Evolutionary conservation across 2,113 vertebrate species (phyloP).

Genomic region (Bos indicus): DNA sequence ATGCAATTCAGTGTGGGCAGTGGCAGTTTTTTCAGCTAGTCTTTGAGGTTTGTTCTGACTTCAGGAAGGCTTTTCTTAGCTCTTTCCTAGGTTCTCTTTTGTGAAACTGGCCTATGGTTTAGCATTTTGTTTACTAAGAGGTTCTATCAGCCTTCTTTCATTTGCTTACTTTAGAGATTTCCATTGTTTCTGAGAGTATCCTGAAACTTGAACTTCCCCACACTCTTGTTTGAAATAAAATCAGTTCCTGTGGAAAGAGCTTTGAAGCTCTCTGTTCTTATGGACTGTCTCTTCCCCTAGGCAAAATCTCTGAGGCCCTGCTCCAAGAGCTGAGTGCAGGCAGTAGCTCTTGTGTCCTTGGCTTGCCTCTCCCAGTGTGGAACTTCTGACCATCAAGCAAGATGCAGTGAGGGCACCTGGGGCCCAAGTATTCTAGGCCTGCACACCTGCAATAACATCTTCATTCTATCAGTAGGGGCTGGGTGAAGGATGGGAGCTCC

Average conservation of each 20-base stretch:
- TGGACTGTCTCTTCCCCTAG: not conserved
- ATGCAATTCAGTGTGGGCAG: not conserved
- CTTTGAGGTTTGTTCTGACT: not conserved
- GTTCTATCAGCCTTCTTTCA: not conserved
- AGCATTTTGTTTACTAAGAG: not conserved
- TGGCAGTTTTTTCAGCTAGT: not conserved
- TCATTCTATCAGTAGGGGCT: not conserved
- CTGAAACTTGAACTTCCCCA: not conserved
- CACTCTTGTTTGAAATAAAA: not conserved
- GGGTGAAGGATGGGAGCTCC: not conserved
- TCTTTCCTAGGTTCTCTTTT: not conserved
- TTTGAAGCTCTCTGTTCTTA: not conserved
- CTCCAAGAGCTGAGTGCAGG: not conserved
- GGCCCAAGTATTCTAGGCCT: not conserved
- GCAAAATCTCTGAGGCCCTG: not conserved
- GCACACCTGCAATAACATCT: not conserved
- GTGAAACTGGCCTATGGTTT: not conserved
- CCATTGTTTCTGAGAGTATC: not conserved
- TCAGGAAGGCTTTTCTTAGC: not conserved
- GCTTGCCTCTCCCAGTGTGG: not conserved
- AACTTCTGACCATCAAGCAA: not conserved
- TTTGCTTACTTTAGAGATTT: not conserved
- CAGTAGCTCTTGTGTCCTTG: not conserved
- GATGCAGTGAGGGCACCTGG: no score
- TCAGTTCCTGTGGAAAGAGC: not conserved